Base-by-base conservation (phyloP, 2,113 vertebrate genomes). In the Piprites chloris region DNA sequence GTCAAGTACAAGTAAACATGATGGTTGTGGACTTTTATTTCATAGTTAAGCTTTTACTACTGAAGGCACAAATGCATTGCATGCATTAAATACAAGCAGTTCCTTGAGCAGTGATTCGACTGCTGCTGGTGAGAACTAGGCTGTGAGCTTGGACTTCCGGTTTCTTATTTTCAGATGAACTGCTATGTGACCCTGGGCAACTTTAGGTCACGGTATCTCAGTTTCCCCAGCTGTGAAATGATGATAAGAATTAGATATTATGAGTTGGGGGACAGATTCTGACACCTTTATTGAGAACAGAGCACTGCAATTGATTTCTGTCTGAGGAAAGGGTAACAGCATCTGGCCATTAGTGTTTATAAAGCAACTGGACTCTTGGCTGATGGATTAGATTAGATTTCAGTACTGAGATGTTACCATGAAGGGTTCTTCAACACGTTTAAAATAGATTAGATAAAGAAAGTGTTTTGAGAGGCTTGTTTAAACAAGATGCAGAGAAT, bases 301-400 rank as follows among this genome's bases (percentile, higher is more conserved):
- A 90, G 72, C 10, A n/a, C 47, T 33, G n/a, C 18, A 14, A 95
- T 91, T 1, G 16, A 94, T 94, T 92, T 90, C 33, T 52, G n/a
- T 44, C 59, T 41, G 59, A 59, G 84, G 71, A 79, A 87, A 87
- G 46, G 10, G 67, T 63, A 80, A 33, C 85, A 73, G 82, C 37
- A 26, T 68, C 87, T 84, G 55, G 28, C 73, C 83, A 75, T 94
- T 85, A 90, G 32, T 46, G 89, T 83, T 94, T 88, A 56, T 82
- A 91, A 91, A 85, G 89, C 55, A 73, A 22, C 59, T 19, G 76
- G 74, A 42, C 50, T 76, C 84, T 55, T 58, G 63, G 53, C 20
- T 96, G 95, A 95, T 91, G 87, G 87, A 90, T 91, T 74, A 83
- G 87, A 95, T 96, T 95, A 93, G 85, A 93, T 95, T 95, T 72